phyloP scores from a whole-genome alignment of 2,888 invertebrate species.

The Apotomis turbidana region DNA sequence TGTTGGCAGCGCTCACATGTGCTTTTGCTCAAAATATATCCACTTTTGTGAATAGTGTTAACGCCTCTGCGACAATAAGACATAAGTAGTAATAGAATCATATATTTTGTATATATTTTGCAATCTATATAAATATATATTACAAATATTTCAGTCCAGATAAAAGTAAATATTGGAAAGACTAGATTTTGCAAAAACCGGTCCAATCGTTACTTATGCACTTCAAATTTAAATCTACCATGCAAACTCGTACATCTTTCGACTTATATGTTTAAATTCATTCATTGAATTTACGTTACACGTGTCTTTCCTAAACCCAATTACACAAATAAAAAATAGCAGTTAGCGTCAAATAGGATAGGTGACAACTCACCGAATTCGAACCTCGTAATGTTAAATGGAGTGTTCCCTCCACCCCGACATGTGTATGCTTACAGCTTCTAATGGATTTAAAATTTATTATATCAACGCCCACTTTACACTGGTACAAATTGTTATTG shows the following conservation, averaged over 20 bases:
- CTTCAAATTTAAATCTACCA: too few species aligned
- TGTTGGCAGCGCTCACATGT: too few species aligned
- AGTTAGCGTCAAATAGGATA: slow-evolving; percentile 61
- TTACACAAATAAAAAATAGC: slow-evolving; percentile 42
- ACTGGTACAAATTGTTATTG: slow-evolving; percentile 42
- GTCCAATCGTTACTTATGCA: too few species aligned
- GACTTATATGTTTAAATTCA: background rate
- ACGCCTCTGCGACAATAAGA: too few species aligned
- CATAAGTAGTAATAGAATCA: background rate
- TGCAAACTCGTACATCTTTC: too few species aligned
- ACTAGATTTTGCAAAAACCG: too few species aligned
- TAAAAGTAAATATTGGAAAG: too few species aligned
- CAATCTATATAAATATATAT: too few species aligned
- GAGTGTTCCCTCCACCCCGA: slow-evolving; percentile 70
- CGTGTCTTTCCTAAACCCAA: background rate
- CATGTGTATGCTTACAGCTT: slow-evolving; percentile 75
- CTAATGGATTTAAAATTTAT: slow-evolving; percentile 84
- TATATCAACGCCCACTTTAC: slow-evolving; percentile 73
- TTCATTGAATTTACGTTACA: background rate
- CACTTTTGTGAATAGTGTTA: background rate
- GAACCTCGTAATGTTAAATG: slow-evolving; percentile 83
- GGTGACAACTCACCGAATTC: slow-evolving; percentile 79
- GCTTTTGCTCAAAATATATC: background rate
- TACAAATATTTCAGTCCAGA: too few species aligned
- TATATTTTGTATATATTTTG: too few species aligned